Conservation (phyloP, 2,113 vertebrate species). For the Alectura lathami region DNA sequence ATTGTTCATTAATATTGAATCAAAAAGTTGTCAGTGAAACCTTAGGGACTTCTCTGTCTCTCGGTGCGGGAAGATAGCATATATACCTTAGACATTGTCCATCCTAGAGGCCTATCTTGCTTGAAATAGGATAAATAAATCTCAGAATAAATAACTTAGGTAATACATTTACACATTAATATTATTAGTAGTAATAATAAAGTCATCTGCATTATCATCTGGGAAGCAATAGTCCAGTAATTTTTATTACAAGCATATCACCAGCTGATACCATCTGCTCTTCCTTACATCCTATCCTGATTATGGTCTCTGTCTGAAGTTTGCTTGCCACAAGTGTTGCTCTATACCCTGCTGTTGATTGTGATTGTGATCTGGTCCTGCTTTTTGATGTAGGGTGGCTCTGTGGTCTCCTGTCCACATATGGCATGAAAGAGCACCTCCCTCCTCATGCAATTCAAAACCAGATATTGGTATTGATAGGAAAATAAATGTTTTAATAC, state of each 20-base stretch:
- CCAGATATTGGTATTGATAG: neutral
- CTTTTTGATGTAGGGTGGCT: neutral
- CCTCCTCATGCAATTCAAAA: neutral
- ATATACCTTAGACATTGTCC: neutral
- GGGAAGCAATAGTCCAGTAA: neutral
- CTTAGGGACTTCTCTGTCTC: neutral
- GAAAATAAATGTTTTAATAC: neutral
- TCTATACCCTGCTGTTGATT: neutral
- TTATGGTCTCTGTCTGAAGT: neutral
- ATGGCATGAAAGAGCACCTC: neutral
- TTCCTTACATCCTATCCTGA: neutral
- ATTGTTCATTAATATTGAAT: slow-evolving; percentile 31
- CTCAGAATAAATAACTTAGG: neutral
- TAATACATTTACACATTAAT: neutral
- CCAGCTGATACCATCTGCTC: neutral
- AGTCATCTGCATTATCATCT: neutral
- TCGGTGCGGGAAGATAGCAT: neutral
- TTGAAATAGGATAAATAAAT: too few relatives aligned
- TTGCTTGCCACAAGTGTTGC: neutral
- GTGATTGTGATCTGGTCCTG: neutral
- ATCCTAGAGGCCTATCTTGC: neutral
- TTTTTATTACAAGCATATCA: neutral
- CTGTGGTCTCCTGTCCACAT: neutral
- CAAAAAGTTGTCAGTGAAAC: neutral
- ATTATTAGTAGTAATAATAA: neutral